Percentiles rank a stretch among this genome's conserved stretches.
Conservation (phyloP, 2,888 invertebrate genomes). For the Euzophera pinguis region DNA sequence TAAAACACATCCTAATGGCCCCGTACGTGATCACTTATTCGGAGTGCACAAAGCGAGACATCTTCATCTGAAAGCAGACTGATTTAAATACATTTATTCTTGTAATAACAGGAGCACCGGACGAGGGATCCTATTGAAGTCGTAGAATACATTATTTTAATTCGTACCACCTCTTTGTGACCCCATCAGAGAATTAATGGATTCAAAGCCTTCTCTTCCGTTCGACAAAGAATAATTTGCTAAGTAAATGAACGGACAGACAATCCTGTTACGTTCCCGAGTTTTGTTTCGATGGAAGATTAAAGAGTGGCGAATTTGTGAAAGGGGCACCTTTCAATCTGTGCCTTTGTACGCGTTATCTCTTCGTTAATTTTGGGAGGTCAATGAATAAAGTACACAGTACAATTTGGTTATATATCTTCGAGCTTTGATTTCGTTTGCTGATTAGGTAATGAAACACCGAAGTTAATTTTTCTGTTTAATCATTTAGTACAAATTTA, state of each 20-base stretch:
- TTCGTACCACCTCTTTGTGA: constrained; percentile 78
- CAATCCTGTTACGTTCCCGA: constrained; percentile 72
- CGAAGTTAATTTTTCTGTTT: constrained; percentile 8
- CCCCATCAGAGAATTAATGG: constrained; percentile 77
- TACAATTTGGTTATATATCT: constrained; percentile 63
- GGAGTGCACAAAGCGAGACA: constrained; percentile 67
- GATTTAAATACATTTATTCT: constrained; percentile 79
- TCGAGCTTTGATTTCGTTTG: constrained; percentile 49
- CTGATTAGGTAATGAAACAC: constrained; percentile 25
- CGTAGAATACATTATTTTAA: constrained; percentile 79
- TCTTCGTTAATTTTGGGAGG: constrained; percentile 71
- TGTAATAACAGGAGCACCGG: constrained; percentile 73
- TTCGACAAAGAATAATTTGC: constrained; percentile 79
- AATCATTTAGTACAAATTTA: not conserved
- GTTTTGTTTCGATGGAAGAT: constrained; percentile 77
- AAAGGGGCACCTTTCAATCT: constrained; percentile 66
- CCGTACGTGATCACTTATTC: constrained; percentile 77
- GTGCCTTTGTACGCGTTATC: constrained; percentile 67
- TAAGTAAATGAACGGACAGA: constrained; percentile 78
- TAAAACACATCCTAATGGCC: constrained; percentile 77
- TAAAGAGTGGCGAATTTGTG: constrained; percentile 71
- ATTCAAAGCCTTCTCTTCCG: constrained; percentile 78
- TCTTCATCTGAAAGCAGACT: constrained; percentile 76
- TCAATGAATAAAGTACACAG: constrained; percentile 69
- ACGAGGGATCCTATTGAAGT: constrained; percentile 75